Percentiles rank a stretch among this genome's conserved stretches.
Conservation (phyloP, 2,113 vertebrate genomes). For the Oncorhynchus nerka region DNA sequence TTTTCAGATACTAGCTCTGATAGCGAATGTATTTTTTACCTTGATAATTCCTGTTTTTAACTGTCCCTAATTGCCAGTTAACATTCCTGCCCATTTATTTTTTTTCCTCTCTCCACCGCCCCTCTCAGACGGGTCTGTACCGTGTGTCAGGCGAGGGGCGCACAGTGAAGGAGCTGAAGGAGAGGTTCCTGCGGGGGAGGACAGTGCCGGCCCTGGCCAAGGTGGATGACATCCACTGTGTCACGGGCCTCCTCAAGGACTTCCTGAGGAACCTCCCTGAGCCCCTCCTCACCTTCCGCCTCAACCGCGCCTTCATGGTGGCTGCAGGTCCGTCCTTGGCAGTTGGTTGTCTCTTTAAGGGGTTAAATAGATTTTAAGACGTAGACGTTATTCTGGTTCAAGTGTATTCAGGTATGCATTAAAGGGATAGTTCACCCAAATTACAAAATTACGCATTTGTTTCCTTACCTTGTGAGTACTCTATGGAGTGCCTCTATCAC, state of each 20-base stretch:
- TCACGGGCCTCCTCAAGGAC: constrained; percentile 88
- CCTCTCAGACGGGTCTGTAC: constrained; percentile 84
- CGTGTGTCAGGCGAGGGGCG: constrained; percentile 86
- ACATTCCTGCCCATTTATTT: not conserved
- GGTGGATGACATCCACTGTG: constrained; percentile 86
- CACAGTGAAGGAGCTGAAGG: constrained; percentile 86
- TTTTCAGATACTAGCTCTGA: too few species aligned
- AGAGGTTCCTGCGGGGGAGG: constrained; percentile 83
- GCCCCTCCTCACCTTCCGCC: constrained; percentile 85
- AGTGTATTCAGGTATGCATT: not conserved
- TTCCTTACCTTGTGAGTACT: too few species aligned
- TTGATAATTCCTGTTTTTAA: too few species aligned
- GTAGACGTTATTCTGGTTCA: not conserved
- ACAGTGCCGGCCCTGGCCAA: constrained; percentile 82
- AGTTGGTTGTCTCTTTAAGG: not conserved
- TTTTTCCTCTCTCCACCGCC: not conserved
- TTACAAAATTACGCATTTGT: too few species aligned
- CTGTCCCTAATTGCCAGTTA: too few species aligned
- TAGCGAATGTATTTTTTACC: too few species aligned
- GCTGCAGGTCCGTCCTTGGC: constrained; percentile 79
- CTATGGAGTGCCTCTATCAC: not conserved
- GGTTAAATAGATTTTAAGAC: not conserved
- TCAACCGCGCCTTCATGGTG: constrained; percentile 88
- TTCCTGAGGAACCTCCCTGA: constrained; percentile 89
- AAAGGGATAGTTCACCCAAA: not conserved